Evolutionary conservation across 2,797 vertebrate genomes (phyloP).

Genomic region (Lutra lutra): DNA sequence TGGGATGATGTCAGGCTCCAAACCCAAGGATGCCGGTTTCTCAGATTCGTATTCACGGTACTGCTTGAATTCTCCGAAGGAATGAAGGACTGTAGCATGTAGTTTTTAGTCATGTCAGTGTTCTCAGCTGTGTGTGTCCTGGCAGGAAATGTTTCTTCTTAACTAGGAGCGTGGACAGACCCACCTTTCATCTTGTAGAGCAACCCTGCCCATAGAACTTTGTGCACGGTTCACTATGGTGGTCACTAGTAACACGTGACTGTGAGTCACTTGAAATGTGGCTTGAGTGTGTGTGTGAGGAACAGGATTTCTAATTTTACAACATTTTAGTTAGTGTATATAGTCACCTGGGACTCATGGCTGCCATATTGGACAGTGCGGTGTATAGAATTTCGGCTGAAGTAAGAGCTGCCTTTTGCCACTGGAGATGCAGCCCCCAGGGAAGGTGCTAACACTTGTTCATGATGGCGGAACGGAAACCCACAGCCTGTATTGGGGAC

Average conservation of each 20-base stretch:
- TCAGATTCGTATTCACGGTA: background rate
- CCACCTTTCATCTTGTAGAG: background rate
- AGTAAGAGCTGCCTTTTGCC: background rate
- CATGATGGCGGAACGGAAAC: background rate
- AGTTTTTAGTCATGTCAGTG: background rate
- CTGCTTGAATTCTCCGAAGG: background rate
- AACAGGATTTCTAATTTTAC: background rate
- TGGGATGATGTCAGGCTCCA: background rate
- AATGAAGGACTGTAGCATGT: background rate
- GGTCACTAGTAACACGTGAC: background rate
- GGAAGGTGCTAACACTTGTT: background rate
- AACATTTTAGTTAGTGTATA: background rate
- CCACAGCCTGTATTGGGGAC: background rate
- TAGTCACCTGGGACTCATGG: background rate
- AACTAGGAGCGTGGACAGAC: background rate
- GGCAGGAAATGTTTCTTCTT: background rate
- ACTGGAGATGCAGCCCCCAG: background rate
- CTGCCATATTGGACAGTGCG: background rate
- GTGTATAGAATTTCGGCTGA: background rate
- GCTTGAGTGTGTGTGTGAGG: background rate
- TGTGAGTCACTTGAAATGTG: background rate
- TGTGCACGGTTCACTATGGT: background rate
- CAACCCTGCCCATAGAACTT: rapidly evolving
- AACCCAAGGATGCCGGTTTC: background rate
- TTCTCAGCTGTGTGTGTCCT: background rate